Conservation (phyloP, 2,797 vertebrate genomes). For the Propithecus deckenii region DNA sequence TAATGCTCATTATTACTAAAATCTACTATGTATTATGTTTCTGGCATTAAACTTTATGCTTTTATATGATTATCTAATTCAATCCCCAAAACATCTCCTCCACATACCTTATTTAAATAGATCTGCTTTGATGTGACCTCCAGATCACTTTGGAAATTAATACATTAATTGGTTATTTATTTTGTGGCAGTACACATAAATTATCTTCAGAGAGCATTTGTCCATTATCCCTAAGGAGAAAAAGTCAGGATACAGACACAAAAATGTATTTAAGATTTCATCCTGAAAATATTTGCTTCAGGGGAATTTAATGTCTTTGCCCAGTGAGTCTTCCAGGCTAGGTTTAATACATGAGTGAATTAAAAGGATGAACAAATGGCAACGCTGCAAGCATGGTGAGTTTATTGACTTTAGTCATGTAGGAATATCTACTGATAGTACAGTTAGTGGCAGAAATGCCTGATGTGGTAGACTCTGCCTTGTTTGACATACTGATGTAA, state of each 20-base stretch:
- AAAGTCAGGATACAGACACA: conserved; percentile 39
- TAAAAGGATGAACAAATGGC: conserved; percentile 68
- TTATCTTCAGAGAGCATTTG: conserved; percentile 59
- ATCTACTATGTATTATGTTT: conserved; percentile 11
- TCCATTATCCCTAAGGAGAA: conserved; percentile 34
- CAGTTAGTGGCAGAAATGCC: conserved; percentile 67
- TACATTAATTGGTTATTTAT: conserved; percentile 62
- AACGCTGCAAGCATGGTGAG: conserved; percentile 27
- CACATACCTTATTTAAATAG: conserved; percentile 40
- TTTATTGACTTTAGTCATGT: conserved; percentile 70
- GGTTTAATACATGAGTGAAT: conserved; percentile 72
- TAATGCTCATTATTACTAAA: neutral
- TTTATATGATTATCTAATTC: conserved; percentile 42
- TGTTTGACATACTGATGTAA: conserved; percentile 80
- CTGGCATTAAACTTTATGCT: neutral
- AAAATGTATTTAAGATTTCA: conserved; percentile 70
- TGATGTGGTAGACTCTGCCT: conserved; percentile 62
- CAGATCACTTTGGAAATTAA: conserved; percentile 49
- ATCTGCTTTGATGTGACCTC: conserved; percentile 28
- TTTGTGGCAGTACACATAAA: conserved; percentile 48
- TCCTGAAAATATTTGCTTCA: conserved; percentile 70
- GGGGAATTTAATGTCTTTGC: conserved; percentile 64
- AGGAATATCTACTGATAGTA: conserved; percentile 55
- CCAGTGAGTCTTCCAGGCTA: conserved; percentile 38
- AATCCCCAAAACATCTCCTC: conserved; percentile 8